These are phyloP conservation scores for Eurois occulta DNA, from an alignment of 2,888 invertebrate species.

Conservation along the genomic window DNA sequence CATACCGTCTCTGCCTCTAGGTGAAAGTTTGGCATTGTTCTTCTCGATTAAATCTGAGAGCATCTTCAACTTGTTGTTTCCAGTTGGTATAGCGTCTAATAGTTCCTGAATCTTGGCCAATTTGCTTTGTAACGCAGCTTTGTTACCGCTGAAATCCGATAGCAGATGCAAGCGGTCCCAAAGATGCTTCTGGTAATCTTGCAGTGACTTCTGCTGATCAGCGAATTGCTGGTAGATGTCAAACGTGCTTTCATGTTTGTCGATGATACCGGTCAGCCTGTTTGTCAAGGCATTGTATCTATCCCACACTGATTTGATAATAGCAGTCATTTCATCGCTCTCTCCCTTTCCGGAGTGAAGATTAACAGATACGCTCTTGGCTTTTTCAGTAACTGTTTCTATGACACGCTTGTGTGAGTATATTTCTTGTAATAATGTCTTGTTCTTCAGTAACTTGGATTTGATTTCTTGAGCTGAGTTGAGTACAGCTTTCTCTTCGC, in stretches of 20 bases:
- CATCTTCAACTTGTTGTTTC: slow-evolving; percentile 94
- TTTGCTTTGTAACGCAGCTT: slow-evolving; percentile 95
- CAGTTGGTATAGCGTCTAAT: slow-evolving; percentile 94
- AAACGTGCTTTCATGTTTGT: slow-evolving; percentile 93
- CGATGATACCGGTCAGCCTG: slow-evolving; percentile 92
- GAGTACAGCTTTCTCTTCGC: slow-evolving; percentile 93
- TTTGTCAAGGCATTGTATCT: slow-evolving; percentile 94
- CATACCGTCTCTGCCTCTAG: slow-evolving; percentile 96
- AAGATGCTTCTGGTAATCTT: slow-evolving; percentile 97
- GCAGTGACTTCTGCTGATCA: slow-evolving; percentile 95
- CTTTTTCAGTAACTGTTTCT: slow-evolving; percentile 97
- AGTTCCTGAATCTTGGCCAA: slow-evolving; percentile 95
- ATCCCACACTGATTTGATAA: slow-evolving; percentile 93
- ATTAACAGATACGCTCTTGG: slow-evolving; percentile 92
- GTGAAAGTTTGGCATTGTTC: slow-evolving; percentile 93
- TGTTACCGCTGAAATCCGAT: slow-evolving; percentile 96
- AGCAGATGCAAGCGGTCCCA: slow-evolving; percentile 96
- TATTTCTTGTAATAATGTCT: slow-evolving; percentile 97
- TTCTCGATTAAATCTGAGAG: slow-evolving; percentile 93
- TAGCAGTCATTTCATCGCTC: slow-evolving; percentile 92
- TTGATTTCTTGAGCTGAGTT: slow-evolving; percentile 96
- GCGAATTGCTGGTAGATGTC: slow-evolving; percentile 96
- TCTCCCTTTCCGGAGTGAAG: slow-evolving; percentile 90
- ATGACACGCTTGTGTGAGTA: slow-evolving; percentile 97
- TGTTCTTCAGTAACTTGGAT: slow-evolving; percentile 95